Evolutionary conservation across 2,888 invertebrate species (phyloP).

Genomic region (Athetis lepigone): DNA sequence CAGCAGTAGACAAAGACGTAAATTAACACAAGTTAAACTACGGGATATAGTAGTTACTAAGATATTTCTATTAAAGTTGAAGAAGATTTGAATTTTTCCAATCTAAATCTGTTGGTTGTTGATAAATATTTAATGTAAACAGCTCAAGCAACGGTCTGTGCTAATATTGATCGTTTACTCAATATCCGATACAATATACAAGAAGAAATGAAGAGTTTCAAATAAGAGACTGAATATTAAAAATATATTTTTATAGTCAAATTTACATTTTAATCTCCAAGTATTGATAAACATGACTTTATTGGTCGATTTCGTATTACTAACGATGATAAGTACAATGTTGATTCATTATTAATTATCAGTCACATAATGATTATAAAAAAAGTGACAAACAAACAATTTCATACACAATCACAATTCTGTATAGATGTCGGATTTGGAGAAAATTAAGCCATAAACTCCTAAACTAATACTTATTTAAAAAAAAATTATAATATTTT

Average conservation of each 20-base stretch:
- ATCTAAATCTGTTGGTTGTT: conserved; percentile 7
- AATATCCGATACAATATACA: conserved; percentile 8
- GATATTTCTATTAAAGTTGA: conserved; percentile 25
- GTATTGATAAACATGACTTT: not conserved
- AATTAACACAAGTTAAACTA: too few relatives aligned
- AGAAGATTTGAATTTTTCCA: conserved; percentile 20
- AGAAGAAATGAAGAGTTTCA: not conserved
- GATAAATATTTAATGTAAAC: conserved; percentile 45
- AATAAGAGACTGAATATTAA: not conserved
- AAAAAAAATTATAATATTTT: too few relatives aligned
- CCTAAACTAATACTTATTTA: too few relatives aligned
- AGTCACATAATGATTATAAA: not conserved
- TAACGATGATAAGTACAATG: not conserved
- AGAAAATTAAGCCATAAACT: too few relatives aligned
- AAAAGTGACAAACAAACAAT: not conserved
- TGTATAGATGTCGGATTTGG: too few relatives aligned
- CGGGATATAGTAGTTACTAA: conserved; percentile 1
- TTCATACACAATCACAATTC: not conserved
- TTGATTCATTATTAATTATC: conserved; percentile 16
- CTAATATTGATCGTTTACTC: conserved; percentile 15
- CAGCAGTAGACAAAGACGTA: too few relatives aligned
- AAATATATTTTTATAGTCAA: not conserved
- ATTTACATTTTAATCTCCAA: too few relatives aligned
- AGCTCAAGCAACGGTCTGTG: conserved; percentile 14
- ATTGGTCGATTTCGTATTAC: not conserved